Evolutionary conservation across 2,113 vertebrate species (phyloP).

Genomic region (Rhineura floridana): DNA sequence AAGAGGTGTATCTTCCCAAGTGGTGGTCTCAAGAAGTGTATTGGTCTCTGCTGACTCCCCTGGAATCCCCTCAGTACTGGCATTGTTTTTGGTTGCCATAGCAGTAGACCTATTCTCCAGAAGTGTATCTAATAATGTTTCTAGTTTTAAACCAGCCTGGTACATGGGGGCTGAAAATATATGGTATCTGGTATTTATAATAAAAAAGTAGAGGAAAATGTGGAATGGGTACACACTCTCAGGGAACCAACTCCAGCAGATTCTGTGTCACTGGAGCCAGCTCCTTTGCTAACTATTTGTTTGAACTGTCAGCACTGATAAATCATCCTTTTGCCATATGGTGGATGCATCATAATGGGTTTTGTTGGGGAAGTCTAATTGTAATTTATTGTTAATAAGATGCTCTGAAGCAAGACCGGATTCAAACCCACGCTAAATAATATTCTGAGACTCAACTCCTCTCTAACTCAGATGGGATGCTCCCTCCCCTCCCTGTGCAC

Average conservation of each 20-base stretch:
- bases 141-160: neutral
- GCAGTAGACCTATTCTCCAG: neutral
- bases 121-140: neutral
- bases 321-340: constrained; percentile 7
- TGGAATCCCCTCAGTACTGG: too few relatives aligned
- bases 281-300: neutral
- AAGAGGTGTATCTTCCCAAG: too few relatives aligned
- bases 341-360: constrained; percentile 1
- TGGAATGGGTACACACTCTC: neutral
- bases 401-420: neutral
- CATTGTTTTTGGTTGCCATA: neutral
- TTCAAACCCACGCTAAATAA: neutral
- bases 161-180: neutral
- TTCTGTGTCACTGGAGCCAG: too few relatives aligned
- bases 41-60: too few relatives aligned
- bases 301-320: neutral
- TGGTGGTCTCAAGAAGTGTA: too few relatives aligned
- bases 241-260: neutral
- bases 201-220: neutral
- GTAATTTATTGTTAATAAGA: constrained; percentile 27
- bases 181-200: neutral
- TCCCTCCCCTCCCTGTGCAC: neutral
- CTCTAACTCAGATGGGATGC: neutral
- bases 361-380: constrained; percentile 6
- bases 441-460: neutral